Evolutionary conservation across 2,888 invertebrate genomes (phyloP), one percentile per base, ranked within the genome.

Genomic region (Ormyrus pomaceus): DNA sequence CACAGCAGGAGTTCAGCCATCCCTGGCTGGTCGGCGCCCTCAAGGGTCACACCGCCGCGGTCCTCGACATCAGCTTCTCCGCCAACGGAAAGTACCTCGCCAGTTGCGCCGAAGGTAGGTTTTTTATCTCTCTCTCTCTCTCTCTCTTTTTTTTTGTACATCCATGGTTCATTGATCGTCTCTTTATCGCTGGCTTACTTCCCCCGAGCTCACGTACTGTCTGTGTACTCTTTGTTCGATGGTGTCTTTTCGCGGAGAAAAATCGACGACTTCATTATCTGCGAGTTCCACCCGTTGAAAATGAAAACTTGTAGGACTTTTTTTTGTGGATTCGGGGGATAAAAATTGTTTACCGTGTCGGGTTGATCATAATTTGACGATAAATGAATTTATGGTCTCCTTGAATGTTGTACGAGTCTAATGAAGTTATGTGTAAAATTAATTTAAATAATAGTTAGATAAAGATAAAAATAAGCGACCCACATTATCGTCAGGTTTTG

Each of bases 31-130:
- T 95, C 51, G 94, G 95, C 83, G 94, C 95, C 76, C 92, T 97
- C 85, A 97, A 97, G 91, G 96, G 96, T 11, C 97, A 97, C 90
- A 94, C 95, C 0, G 94, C 94, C 51, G 92, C 93, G 10, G 94
- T 97, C 65, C 91, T 95, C 34, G 94, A 95, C 86, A 93, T 97
- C 90, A 95, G 96, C 88, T 95, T 96, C 90, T 96, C 96, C 84
- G 93, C 95, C 81, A 97, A 96, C 91, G 96, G 96, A 84, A 97
- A 97, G 92, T 96, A 94, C 88, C 92, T 97, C 88, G 95, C 95
- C 82, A 95, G 96, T 81, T 95, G 95, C 88, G 95, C 95, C 86
- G 95, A 95, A 92, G 97, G 97, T 97, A 93, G 92, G 93, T 9
- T 51, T n/a, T 66, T 62, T 64, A 13, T 51, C 55, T 46, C n/a